Evolutionary conservation across 2,888 invertebrate genomes (phyloP), one percentile per base, ranked within the genome.

Genomic region (Synanthedon formicaeformis): DNA sequence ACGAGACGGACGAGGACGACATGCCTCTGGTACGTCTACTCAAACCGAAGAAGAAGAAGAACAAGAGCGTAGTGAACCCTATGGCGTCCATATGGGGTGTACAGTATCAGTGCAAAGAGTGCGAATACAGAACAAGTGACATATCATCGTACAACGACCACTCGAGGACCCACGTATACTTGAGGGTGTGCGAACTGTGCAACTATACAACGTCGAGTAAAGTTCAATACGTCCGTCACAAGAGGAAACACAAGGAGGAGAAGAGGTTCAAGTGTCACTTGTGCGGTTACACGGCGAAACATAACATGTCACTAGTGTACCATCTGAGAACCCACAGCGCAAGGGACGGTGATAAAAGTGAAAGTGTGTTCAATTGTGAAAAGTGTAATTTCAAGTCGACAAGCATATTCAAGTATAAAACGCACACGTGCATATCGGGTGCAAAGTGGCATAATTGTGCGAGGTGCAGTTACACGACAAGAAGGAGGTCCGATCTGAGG

Each of bases 1-100:
- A 81, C 57, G 84, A 75, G 2, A 80, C 81, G 0, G 82, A 83
- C 60, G 85, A 85, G 3, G 86, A 86, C 53, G 83, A 86, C 62
- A 51, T 72, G 34, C 86, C 86, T 0, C 56, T 85, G 0, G 71
- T 71, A 0, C 66, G 66, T 41, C 65, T 84, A 0, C 62, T 74
- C 2, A 69, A 70, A 14, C 6, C n/a, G 8, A 12, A n/a, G 58
- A 58, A 56, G 45, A 50, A 6, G 54, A 51, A 53, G 6, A 40
- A 5, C 34, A 13, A 55, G 51, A 49, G 4, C 40, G 49, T 55
- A 3, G 18, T 51, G 3, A 45, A 57, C 0, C 51, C 53, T 1
- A 60, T 13, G n/a, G n/a, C 13, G 5, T 2, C 8, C 2, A 59
- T 67, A 0, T 69, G 68, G 66, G 71, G 60, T 0, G 13, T 34